A percentile compares a stretch with the other conserved stretches of the same genome.
These are phyloP conservation scores for Saccostrea cuccullata DNA, from an alignment of 1,140 invertebrate species.

Conservation along the genomic window DNA sequence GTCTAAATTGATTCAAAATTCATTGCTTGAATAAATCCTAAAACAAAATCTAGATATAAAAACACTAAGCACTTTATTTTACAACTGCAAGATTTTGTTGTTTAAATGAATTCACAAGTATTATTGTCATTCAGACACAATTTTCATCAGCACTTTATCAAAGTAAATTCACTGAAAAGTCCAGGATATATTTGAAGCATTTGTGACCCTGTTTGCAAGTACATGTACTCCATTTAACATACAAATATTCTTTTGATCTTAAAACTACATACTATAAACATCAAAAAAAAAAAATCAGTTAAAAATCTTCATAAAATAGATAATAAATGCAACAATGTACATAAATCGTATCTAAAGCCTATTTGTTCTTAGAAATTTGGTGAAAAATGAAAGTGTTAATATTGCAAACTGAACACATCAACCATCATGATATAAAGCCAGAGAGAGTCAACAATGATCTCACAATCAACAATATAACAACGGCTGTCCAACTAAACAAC, in stretches of 20 bases:
- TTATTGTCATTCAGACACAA: too few species aligned
- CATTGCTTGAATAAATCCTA: not conserved
- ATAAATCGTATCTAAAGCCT: slow-evolving; percentile 22
- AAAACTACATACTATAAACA: not conserved
- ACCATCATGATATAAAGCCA: not conserved
- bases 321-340: slow-evolving; percentile 25
- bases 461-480: slow-evolving; percentile 35
- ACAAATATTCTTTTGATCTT: slow-evolving; percentile 12
- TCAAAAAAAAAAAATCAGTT: not conserved
- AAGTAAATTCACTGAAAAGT: too few species aligned
- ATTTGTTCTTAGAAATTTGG: slow-evolving; percentile 34
- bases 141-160: too few species aligned
- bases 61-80: too few species aligned
- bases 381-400: slow-evolving; percentile 6
- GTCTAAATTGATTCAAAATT: not conserved
- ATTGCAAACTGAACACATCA: slow-evolving; percentile 33
- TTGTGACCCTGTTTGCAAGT: not conserved
- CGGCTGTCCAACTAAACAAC: slow-evolving; percentile 17
- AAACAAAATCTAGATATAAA: too few species aligned
- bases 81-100: too few species aligned
- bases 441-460: slow-evolving; percentile 10
- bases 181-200: not conserved
- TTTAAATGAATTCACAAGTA: too few species aligned
- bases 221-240: not conserved
- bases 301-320: slow-evolving; percentile 6